Evolutionary conservation across 1,140 invertebrate genomes (phyloP).

Genomic region (Zaprionus capensis): DNA sequence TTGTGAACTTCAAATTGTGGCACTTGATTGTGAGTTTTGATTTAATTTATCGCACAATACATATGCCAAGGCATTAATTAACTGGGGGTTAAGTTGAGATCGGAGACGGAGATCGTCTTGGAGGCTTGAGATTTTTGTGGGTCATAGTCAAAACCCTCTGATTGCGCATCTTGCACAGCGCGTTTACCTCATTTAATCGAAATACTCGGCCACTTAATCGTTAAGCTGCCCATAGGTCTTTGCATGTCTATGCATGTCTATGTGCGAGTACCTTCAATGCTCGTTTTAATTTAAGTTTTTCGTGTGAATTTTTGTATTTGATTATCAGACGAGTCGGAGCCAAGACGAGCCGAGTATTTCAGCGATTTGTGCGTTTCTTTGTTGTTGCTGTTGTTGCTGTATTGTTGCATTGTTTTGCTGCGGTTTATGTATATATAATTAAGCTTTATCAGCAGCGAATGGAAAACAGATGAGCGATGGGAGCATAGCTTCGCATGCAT

Average conservation of each 20-base stretch:
- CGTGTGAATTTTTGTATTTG: constrained; percentile 59
- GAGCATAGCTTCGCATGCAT: constrained; percentile 51
- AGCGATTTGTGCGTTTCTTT: constrained; percentile 55
- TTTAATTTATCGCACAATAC: constrained; percentile 37
- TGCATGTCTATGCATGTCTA: not conserved
- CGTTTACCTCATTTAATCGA: constrained; percentile 62
- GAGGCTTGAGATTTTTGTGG: constrained; percentile 29
- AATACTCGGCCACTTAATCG: constrained; percentile 40
- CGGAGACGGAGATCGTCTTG: constrained; percentile 32
- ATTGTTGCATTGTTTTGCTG: constrained; percentile 56
- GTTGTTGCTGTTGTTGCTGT: constrained; percentile 46
- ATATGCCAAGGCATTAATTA: constrained; percentile 24
- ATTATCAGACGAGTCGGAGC: constrained; percentile 37
- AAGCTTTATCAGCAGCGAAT: constrained; percentile 70
- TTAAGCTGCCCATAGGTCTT: constrained; percentile 6
- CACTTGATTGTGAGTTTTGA: constrained; percentile 45
- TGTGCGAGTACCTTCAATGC: constrained; percentile 25
- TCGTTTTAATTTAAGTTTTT: constrained; percentile 21
- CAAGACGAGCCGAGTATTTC: constrained; percentile 11
- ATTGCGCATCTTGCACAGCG: constrained; percentile 22
- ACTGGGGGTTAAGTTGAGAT: constrained; percentile 11
- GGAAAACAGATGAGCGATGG: constrained; percentile 46
- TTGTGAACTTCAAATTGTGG: constrained; percentile 43
- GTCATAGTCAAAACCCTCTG: constrained; percentile 32
- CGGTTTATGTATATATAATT: constrained; percentile 76